Evolutionary conservation across 2,888 invertebrate species (phyloP).

Genomic region (Graphium colonna): DNA sequence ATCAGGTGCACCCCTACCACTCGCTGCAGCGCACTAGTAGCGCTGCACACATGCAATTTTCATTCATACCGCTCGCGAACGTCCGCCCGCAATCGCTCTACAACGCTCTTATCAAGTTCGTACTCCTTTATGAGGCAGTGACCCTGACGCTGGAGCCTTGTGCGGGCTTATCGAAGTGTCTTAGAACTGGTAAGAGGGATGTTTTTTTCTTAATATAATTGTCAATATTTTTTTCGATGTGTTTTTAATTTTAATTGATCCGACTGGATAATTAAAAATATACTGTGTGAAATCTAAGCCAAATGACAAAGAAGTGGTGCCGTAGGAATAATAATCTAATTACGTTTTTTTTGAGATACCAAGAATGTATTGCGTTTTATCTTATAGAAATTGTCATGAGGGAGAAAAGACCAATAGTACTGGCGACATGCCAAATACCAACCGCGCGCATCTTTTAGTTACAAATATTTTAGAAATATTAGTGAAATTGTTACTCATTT

Average conservation of each 20-base stretch:
- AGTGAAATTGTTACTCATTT: constrained; percentile 37
- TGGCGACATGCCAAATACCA: constrained; percentile 69
- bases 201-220: constrained; percentile 4
- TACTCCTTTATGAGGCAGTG: constrained; percentile 22
- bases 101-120: constrained; percentile 17
- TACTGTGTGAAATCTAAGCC: not conserved
- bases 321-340: constrained; percentile 29
- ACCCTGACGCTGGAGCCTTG: constrained; percentile 20
- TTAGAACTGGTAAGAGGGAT: constrained; percentile 19
- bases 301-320: not conserved
- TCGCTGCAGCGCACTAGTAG: constrained; percentile 30
- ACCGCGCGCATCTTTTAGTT: constrained; percentile 64
- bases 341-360: constrained; percentile 23
- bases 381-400: constrained; percentile 61
- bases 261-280: no score
- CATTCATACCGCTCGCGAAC: constrained; percentile 50
- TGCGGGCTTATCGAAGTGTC: constrained; percentile 19
- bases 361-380: constrained; percentile 53
- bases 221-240: no score
- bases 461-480: constrained; percentile 67
- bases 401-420: constrained; percentile 68
- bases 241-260: no score
- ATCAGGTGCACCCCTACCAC: constrained; percentile 53
- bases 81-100: constrained; percentile 31
- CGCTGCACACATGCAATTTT: constrained; percentile 54